Evolutionary conservation across 2,888 invertebrate genomes (phyloP).

Genomic region (Caenorhabditis angaria): DNA sequence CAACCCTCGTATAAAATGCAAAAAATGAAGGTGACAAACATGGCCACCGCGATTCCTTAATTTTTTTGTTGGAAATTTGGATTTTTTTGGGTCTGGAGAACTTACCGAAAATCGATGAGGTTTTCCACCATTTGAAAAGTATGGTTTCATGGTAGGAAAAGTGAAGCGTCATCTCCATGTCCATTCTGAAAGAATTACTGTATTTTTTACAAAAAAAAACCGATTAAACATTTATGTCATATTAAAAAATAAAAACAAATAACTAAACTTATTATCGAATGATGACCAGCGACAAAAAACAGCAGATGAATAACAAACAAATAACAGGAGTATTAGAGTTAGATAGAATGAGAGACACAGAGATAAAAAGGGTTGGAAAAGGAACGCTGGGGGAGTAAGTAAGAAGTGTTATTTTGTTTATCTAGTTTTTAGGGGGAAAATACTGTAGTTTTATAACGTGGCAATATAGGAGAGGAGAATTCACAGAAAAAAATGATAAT

Average conservation of each 20-base stretch:
- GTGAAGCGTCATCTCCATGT: slow-evolving; percentile 61
- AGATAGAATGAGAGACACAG: background rate
- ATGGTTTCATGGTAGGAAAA: slow-evolving; percentile 66
- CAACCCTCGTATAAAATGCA: slow-evolving; percentile 65
- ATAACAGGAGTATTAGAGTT: background rate
- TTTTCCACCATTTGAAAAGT: slow-evolving; percentile 68
- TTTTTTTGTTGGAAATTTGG: background rate
- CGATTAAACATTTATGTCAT: too few species aligned
- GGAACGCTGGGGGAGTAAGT: too few species aligned
- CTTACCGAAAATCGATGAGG: slow-evolving; percentile 50
- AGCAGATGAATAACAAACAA: background rate
- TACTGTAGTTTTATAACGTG: too few species aligned
- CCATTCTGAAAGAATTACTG: slow-evolving; percentile 37
- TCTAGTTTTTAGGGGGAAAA: too few species aligned
- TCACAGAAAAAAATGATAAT: too few species aligned
- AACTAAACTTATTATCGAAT: too few species aligned
- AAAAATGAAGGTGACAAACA: slow-evolving; percentile 64
- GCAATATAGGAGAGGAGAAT: too few species aligned
- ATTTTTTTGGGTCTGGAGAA: background rate
- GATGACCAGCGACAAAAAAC: background rate
- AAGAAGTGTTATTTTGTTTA: too few species aligned
- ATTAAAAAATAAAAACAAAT: too few species aligned
- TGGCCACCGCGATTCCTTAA: slow-evolving; percentile 63
- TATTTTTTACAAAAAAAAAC: too few species aligned
- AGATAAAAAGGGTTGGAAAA: too few species aligned